A percentile compares a stretch with the other conserved stretches of the same genome.
Conservation (phyloP, 2,113 vertebrate genomes). For the Silurus asotus region DNA sequence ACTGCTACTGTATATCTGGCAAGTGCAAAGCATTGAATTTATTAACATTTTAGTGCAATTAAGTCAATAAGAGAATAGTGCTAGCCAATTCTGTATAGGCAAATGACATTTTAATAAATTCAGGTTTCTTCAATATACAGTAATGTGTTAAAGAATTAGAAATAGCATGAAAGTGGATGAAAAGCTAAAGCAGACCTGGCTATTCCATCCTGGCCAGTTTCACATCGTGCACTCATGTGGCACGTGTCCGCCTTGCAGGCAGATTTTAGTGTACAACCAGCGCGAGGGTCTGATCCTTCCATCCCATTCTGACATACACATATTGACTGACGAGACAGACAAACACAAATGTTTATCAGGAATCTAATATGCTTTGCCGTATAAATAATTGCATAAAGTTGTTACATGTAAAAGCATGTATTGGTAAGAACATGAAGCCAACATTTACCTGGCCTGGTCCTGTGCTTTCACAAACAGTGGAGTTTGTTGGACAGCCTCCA, state of each 20-base stretch:
- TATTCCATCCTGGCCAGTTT: constrained; percentile 62
- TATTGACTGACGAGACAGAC: constrained; percentile 68
- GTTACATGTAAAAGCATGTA: not conserved
- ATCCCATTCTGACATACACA: constrained; percentile 83
- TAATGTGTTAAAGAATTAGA: not conserved
- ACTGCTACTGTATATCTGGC: not conserved
- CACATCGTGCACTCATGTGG: constrained; percentile 73
- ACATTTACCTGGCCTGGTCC: constrained; percentile 80
- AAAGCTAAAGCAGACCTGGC: constrained; percentile 61
- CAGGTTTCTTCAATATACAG: not conserved
- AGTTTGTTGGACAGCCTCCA: constrained; percentile 83
- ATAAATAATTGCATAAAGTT: not conserved
- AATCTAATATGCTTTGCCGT: not conserved
- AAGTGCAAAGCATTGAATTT: not conserved
- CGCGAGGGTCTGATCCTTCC: constrained; percentile 51
- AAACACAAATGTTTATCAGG: not conserved
- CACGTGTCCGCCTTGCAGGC: constrained; percentile 73
- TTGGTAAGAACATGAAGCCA: not conserved
- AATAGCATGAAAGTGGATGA: not conserved
- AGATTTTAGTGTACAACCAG: constrained; percentile 67
- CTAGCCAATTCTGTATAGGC: not conserved
- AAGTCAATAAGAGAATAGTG: not conserved
- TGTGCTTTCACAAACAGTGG: constrained; percentile 78
- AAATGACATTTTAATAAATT: not conserved
- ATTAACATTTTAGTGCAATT: not conserved